Evolutionary conservation across 2,888 invertebrate species (phyloP).

Genomic region (Zootermopsis nevadensis): DNA sequence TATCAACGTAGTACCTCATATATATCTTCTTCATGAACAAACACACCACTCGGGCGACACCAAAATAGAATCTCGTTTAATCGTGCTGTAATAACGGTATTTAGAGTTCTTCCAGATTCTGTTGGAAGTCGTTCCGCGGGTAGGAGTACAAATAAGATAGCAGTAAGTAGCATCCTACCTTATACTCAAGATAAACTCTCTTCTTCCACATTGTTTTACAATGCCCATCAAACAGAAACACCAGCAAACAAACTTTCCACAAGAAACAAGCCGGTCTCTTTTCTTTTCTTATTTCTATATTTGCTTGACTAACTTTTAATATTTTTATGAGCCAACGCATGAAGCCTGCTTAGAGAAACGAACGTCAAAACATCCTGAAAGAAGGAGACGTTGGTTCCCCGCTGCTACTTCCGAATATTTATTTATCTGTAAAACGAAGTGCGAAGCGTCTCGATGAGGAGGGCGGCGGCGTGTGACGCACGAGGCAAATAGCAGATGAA

Average conservation of each 20-base stretch:
- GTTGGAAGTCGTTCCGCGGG: background rate
- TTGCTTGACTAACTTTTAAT: slow-evolving; percentile 21
- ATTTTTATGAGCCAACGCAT: slow-evolving; percentile 2
- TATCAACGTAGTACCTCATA: background rate
- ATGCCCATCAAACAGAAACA: slow-evolving; percentile 15
- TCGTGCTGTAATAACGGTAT: slow-evolving; percentile 1
- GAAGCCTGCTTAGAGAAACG: background rate
- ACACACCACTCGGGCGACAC: background rate
- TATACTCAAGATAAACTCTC: slow-evolving; percentile 1
- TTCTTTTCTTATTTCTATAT: slow-evolving; percentile 12
- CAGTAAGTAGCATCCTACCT: slow-evolving; percentile 7
- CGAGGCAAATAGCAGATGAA: background rate
- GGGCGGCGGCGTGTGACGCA: background rate
- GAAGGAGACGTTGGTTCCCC: background rate
- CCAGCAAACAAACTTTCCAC: slow-evolving; percentile 16
- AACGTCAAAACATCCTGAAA: slow-evolving; percentile 3
- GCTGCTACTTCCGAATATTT: slow-evolving; percentile 17
- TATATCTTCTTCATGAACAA: background rate
- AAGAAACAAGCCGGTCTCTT: slow-evolving; percentile 12
- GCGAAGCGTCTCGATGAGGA: background rate
- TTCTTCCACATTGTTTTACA: slow-evolving; percentile 21
- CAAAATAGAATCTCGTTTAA: slow-evolving; percentile 9
- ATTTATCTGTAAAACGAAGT: background rate
- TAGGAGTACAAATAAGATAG: background rate
- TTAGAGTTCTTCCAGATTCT: background rate